Evolutionary conservation across 2,113 vertebrate species (phyloP).

Genomic region (Rhabdornis inornatus): DNA sequence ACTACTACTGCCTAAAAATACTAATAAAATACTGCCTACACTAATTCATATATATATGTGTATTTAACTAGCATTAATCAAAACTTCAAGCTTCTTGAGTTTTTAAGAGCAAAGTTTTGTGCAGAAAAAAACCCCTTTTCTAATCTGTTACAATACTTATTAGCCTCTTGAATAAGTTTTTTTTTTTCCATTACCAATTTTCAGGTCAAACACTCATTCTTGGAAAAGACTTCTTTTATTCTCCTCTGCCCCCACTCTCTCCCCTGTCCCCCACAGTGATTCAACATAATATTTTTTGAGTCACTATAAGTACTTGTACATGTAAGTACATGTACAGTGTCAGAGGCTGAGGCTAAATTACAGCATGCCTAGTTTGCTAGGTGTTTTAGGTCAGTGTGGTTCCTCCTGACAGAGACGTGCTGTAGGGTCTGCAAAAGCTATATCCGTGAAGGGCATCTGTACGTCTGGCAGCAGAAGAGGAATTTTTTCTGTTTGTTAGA

Average conservation of each 20-base stretch:
- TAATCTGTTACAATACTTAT: not conserved
- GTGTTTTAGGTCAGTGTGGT: not conserved
- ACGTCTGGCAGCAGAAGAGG: not conserved
- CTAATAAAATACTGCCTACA: not conserved
- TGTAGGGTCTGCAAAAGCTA: not conserved
- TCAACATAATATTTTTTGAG: not conserved
- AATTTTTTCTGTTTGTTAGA: not conserved
- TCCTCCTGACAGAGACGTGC: not conserved
- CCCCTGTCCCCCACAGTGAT: rapidly evolving
- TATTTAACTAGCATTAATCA: not conserved
- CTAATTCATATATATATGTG: not conserved
- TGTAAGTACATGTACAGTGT: not conserved
- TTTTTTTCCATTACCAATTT: not conserved
- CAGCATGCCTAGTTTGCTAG: not conserved
- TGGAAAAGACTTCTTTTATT: not conserved
- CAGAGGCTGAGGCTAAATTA: not conserved
- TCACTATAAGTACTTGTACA: not conserved
- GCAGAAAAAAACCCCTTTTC: not conserved
- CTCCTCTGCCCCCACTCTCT: not conserved
- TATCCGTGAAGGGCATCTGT: not conserved
- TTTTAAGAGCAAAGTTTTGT: slow-evolving; percentile 3
- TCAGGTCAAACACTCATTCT: not conserved
- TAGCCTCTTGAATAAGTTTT: not conserved
- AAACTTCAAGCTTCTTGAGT: not conserved
- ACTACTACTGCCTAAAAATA: not conserved